Percentiles rank a stretch among this genome's conserved stretches.
phyloP scores from a whole-genome alignment of 2,888 invertebrate species.

The Aromia moschata region DNA sequence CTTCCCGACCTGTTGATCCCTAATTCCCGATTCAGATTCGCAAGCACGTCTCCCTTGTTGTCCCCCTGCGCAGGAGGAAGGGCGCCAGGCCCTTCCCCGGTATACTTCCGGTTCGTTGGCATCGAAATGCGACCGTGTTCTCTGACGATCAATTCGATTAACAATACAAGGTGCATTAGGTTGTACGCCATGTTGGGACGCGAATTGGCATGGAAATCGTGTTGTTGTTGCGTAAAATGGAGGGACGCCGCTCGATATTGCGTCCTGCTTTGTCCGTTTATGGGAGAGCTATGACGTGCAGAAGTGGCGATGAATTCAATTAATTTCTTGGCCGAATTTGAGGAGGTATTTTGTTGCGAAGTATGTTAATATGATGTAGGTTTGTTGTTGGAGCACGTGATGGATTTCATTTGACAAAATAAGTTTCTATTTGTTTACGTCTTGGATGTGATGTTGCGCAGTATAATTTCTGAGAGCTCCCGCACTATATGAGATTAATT shows the following conservation, averaged over 20 bases:
- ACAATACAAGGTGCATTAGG: constrained; percentile 22
- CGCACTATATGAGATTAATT: too few relatives aligned
- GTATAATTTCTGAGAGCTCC: too few relatives aligned
- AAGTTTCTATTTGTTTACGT: too few relatives aligned
- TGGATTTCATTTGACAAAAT: too few relatives aligned
- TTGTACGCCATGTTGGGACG: constrained; percentile 28
- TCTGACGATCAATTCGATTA: constrained; percentile 26
- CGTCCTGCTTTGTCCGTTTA: not conserved
- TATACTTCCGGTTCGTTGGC: constrained; percentile 29
- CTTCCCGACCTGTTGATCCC: constrained; percentile 24
- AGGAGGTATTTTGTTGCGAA: too few relatives aligned
- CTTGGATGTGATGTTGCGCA: too few relatives aligned
- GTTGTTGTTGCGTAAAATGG: constrained; percentile 7
- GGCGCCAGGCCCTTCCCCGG: constrained; percentile 19
- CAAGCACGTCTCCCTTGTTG: constrained; percentile 15
- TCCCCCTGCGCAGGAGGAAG: constrained; percentile 10
- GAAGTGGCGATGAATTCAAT: too few relatives aligned
- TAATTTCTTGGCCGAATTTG: too few relatives aligned
- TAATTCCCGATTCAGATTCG: constrained; percentile 9
- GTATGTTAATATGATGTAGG: too few relatives aligned
- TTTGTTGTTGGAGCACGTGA: too few relatives aligned
- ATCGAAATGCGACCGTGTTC: constrained; percentile 5
- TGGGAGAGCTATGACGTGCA: too few relatives aligned
- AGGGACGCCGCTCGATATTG: not conserved
- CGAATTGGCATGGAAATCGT: constrained; percentile 24